Base-by-base conservation (phyloP, 2,888 invertebrate genomes). In the Nemotelus pantherinus region DNA sequence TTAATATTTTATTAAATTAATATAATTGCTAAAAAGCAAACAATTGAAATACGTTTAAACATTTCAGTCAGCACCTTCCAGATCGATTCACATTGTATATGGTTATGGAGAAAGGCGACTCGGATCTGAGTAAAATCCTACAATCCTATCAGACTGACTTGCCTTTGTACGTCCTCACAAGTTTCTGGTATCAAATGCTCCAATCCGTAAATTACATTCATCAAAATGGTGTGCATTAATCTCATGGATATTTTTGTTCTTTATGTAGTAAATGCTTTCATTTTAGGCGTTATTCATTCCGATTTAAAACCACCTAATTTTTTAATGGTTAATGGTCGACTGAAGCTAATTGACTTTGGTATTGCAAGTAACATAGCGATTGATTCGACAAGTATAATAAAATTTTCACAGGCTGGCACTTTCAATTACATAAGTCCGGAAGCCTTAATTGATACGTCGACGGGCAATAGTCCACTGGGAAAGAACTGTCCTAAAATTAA, bases 261-360 rank as follows among this genome's bases (percentile, higher is more conserved):
- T n/a, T 25, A 60, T 71, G 3, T 25, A 25, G 25, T 25, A 25
- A 25, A 25, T 25, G 25, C 25, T 25, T 25, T 25, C 25, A 25
- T 25, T 76, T 71, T 45, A 95, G 96, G 95, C 75, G 95, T 99
- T 2, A 95, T 99, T 82, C 99, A 99, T 88, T 95, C 97, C 0
- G 99, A 99, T 87, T 88, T 99, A 82, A 99, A 99, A 86, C 99
- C 99, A 0, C 96, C 96, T 0, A 99, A 99, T 88, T 99, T 99
- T 87, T 89, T 99, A 60, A 89, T 96, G 84, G 94, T 95, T 4
- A 91, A 92, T 80, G 95, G 94, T 2, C 90, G 93, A 63, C 87
- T 99, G 77, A 99, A 99, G 88, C 88, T 99, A 78, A 99, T 99
- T 81, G 99, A 99, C 89, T 99, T 99, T 89, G 99, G 98, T 76